Evolutionary conservation across 1,140 invertebrate genomes (phyloP).

Genomic region (Drosophila pectinifera): DNA sequence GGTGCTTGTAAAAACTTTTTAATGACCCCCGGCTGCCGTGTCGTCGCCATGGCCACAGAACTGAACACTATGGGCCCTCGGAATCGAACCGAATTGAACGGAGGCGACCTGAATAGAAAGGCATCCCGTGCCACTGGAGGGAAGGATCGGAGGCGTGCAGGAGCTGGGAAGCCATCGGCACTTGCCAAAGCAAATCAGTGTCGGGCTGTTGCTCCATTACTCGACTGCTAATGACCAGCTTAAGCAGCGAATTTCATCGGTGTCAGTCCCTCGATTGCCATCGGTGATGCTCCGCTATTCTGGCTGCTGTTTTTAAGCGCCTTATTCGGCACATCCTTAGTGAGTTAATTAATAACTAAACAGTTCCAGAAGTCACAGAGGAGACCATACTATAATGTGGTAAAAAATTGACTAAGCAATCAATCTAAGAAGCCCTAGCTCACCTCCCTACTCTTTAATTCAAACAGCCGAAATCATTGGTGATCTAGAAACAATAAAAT

Average conservation of each 20-base stretch:
- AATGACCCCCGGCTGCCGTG: conserved; percentile 53
- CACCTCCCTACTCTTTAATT: too few relatives aligned
- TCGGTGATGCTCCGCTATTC: conserved; percentile 26
- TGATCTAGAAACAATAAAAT: too few relatives aligned
- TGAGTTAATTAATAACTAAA: neutral
- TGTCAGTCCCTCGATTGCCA: conserved; percentile 14
- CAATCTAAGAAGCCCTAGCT: too few relatives aligned
- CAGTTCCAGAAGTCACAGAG: too few relatives aligned
- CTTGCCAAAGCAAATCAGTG: conserved; percentile 57
- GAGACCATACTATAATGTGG: too few relatives aligned
- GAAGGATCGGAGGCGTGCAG: neutral
- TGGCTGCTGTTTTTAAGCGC: neutral
- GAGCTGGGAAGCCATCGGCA: conserved; percentile 12
- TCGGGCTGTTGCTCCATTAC: conserved; percentile 48
- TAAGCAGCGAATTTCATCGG: conserved; percentile 56
- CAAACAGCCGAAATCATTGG: too few relatives aligned
- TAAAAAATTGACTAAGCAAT: too few relatives aligned
- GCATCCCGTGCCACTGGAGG: conserved; percentile 6
- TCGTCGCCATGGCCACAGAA: conserved; percentile 50
- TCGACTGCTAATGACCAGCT: conserved; percentile 62
- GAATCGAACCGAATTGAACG: conserved; percentile 16
- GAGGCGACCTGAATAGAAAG: conserved; percentile 21
- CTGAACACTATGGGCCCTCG: conserved; percentile 23
- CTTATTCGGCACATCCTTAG: neutral
- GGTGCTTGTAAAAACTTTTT: conserved; percentile 76